Evolutionary conservation across 2,888 invertebrate genomes (phyloP).

Genomic region (Clusia tigrina): DNA sequence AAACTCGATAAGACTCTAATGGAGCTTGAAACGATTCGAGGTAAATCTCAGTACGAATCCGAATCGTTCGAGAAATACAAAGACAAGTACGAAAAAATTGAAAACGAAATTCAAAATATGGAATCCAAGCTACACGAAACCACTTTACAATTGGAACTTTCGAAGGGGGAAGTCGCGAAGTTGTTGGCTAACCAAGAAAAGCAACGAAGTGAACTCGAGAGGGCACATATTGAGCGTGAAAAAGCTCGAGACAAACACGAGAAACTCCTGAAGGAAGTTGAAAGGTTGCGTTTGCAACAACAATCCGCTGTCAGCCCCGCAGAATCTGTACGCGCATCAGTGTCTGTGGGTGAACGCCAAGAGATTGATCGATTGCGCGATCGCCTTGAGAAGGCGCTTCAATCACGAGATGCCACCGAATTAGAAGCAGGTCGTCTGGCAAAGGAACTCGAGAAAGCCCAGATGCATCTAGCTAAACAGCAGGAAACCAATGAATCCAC

Average conservation of each 20-base stretch:
- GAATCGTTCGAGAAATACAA: slow-evolving; percentile 78
- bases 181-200: slow-evolving; percentile 79
- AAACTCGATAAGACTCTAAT: slow-evolving; percentile 81
- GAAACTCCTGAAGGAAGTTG: slow-evolving; percentile 74
- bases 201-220: slow-evolving; percentile 80
- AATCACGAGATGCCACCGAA: slow-evolving; percentile 79
- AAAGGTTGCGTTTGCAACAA: slow-evolving; percentile 67
- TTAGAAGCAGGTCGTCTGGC: slow-evolving; percentile 84
- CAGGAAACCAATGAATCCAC: slow-evolving; percentile 84
- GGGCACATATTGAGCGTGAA: slow-evolving; percentile 87
- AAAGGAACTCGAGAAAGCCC: slow-evolving; percentile 86
- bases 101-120: slow-evolving; percentile 78
- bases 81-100: slow-evolving; percentile 78
- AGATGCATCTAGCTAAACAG: slow-evolving; percentile 82
- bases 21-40: slow-evolving; percentile 82
- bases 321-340: slow-evolving; percentile 65
- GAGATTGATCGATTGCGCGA: slow-evolving; percentile 87
- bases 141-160: slow-evolving; percentile 81
- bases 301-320: slow-evolving; percentile 65
- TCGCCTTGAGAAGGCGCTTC: slow-evolving; percentile 83
- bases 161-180: slow-evolving; percentile 81
- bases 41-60: slow-evolving; percentile 80
- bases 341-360: slow-evolving; percentile 71
- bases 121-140: slow-evolving; percentile 82
- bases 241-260: slow-evolving; percentile 88